These are phyloP conservation scores for Euplexia lucipara DNA, from an alignment of 2,888 invertebrate species.

Conservation along the genomic window DNA sequence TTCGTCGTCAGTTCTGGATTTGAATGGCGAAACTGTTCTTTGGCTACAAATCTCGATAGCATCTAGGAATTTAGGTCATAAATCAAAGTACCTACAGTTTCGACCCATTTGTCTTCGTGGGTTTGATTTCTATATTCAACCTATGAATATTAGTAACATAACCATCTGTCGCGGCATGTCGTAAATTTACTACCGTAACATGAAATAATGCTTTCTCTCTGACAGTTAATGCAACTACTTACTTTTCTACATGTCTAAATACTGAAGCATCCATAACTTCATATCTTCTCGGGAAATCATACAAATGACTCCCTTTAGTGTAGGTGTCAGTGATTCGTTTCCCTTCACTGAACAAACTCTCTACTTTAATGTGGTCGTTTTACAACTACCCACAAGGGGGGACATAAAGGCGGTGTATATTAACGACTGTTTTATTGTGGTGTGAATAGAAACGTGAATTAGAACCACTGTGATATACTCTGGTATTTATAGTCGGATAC, in stretches of 20 bases:
- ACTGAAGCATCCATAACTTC: slow-evolving; percentile 30
- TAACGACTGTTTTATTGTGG: slow-evolving; percentile 78
- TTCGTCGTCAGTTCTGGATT: not conserved
- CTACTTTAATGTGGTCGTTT: slow-evolving; percentile 77
- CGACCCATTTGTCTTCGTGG: not conserved
- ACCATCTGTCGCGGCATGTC: not conserved
- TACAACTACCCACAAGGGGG: slow-evolving; percentile 68
- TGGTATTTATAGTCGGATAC: slow-evolving; percentile 64
- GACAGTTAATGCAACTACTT: slow-evolving; percentile 15
- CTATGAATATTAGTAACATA: slow-evolving; percentile 9
- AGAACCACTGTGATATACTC: slow-evolving; percentile 66
- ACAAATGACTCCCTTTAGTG: slow-evolving; percentile 51
- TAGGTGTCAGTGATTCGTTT: slow-evolving; percentile 59
- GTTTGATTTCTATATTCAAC: slow-evolving; percentile 26
- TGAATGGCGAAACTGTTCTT: not conserved
- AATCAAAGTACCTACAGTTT: slow-evolving; percentile 17
- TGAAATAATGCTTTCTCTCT: slow-evolving; percentile 21
- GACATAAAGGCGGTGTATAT: slow-evolving; percentile 51
- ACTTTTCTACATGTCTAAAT: slow-evolving; percentile 19
- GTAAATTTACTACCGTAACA: slow-evolving; percentile 4
- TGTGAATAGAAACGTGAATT: slow-evolving; percentile 82
- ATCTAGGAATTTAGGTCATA: slow-evolving; percentile 1
- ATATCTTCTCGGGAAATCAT: slow-evolving; percentile 35
- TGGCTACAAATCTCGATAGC: slow-evolving; percentile 1
- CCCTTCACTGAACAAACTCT: slow-evolving; percentile 61